Conservation (phyloP, 2,797 vertebrate genomes). For the Hypotaenidia philippensis region DNA sequence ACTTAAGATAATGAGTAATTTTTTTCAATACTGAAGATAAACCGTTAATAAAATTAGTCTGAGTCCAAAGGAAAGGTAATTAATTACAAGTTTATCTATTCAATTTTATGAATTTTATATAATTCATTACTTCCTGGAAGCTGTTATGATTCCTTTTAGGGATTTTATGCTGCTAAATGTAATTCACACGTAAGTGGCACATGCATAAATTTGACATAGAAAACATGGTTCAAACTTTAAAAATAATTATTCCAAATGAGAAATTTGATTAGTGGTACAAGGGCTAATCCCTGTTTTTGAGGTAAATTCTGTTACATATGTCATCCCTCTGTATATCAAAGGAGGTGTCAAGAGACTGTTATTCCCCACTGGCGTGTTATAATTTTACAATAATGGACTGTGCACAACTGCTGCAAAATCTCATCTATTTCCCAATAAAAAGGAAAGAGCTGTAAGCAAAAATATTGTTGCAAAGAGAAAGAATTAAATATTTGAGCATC, state of each 20-base stretch:
- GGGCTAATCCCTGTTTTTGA: not conserved
- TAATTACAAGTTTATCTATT: not conserved
- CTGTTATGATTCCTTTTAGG: not conserved
- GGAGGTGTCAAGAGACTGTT: not conserved
- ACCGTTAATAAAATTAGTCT: not conserved
- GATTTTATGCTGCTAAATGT: not conserved
- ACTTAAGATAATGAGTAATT: not conserved
- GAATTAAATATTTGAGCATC: not conserved
- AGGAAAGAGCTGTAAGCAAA: not conserved
- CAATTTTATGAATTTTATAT: conserved; percentile 18
- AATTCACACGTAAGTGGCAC: not conserved
- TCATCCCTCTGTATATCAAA: not conserved
- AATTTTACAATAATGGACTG: not conserved
- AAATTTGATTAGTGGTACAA: not conserved
- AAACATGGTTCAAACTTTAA: not conserved
- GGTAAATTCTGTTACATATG: not conserved
- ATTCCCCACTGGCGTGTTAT: not conserved
- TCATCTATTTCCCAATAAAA: not conserved
- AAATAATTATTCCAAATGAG: not conserved
- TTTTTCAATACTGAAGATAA: conserved; percentile 35
- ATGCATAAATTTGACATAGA: not conserved
- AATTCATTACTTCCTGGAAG: conserved; percentile 12
- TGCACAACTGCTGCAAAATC: not conserved
- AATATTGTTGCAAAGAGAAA: not conserved
- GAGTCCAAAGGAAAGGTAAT: conserved; percentile 43